These are phyloP conservation scores for Cossypha heuglini DNA, from an alignment of 2,797 vertebrate species.

Conservation along the genomic window DNA sequence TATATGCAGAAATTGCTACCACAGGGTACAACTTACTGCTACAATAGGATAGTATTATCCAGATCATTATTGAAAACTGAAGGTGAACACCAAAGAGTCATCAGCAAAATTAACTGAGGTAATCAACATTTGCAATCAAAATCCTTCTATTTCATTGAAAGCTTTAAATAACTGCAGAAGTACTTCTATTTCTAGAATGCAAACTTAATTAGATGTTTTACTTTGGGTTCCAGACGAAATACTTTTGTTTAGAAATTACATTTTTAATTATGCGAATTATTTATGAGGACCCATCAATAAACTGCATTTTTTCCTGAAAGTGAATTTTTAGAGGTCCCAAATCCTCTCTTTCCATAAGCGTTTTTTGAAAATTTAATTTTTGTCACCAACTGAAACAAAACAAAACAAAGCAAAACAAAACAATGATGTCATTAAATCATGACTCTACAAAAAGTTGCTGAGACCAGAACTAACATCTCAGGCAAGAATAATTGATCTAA, in stretches of 20 bases:
- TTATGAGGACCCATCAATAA: not conserved
- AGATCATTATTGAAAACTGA: not conserved
- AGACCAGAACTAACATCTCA: not conserved
- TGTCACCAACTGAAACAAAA: not conserved
- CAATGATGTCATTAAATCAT: not conserved
- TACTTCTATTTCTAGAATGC: not conserved
- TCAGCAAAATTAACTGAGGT: not conserved
- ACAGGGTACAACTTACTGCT: not conserved
- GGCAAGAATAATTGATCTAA: not conserved
- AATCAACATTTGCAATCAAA: not conserved
- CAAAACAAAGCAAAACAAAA: not conserved
- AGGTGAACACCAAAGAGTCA: not conserved
- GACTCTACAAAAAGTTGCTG: not conserved
- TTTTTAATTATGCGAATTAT: not conserved
- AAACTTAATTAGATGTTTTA: not conserved
- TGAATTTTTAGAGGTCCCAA: not conserved
- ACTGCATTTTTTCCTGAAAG: not conserved
- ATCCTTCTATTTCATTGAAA: not conserved
- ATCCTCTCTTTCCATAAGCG: not conserved
- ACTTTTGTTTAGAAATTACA: not conserved
- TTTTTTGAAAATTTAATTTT: not conserved
- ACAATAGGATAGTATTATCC: not conserved
- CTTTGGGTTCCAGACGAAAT: not conserved
- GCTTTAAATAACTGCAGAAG: not conserved
- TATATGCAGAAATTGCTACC: not conserved